phyloP scores from a whole-genome alignment of 2,888 invertebrate species.

The Aporophyla lueneburgensis region DNA sequence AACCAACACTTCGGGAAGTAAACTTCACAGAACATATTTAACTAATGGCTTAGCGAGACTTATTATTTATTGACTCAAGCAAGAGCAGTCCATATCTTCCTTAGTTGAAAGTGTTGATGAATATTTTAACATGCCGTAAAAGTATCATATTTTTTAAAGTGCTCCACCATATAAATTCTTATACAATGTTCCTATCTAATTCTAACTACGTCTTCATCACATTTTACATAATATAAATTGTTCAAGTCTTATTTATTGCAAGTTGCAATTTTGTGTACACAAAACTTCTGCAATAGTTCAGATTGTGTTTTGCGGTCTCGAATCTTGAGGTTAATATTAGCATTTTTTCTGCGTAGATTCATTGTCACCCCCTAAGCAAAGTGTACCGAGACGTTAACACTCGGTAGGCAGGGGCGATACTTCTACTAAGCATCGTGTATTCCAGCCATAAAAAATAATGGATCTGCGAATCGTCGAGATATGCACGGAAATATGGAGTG shows the following conservation, averaged over 20 bases:
- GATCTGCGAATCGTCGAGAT: constrained; percentile 90
- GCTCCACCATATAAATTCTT: neutral
- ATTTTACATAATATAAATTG: neutral
- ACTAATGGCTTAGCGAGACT: constrained; percentile 33
- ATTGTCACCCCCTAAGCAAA: constrained; percentile 77
- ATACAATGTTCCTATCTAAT: neutral
- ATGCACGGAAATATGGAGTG: constrained; percentile 90
- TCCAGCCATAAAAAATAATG: constrained; percentile 90
- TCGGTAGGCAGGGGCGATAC: constrained; percentile 82
- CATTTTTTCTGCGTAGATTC: constrained; percentile 62
- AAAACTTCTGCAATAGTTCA: neutral
- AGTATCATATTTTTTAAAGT: constrained; percentile 50
- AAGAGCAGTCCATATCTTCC: constrained; percentile 37
- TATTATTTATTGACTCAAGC: constrained; percentile 49
- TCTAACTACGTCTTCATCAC: neutral
- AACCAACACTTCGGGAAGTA: constrained; percentile 18
- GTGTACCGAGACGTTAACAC: constrained; percentile 79
- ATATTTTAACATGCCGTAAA: constrained; percentile 54
- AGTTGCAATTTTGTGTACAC: constrained; percentile 1
- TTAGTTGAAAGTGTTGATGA: constrained; percentile 51
- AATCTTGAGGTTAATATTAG: constrained; percentile 40
- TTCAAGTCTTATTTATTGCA: constrained; percentile 3
- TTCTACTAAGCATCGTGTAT: constrained; percentile 87
- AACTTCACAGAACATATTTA: constrained; percentile 27
- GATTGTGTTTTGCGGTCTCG: constrained; percentile 16